These are phyloP conservation scores for Columbina picui DNA, from an alignment of 2,113 vertebrate genomes.

Conservation along the genomic window DNA sequence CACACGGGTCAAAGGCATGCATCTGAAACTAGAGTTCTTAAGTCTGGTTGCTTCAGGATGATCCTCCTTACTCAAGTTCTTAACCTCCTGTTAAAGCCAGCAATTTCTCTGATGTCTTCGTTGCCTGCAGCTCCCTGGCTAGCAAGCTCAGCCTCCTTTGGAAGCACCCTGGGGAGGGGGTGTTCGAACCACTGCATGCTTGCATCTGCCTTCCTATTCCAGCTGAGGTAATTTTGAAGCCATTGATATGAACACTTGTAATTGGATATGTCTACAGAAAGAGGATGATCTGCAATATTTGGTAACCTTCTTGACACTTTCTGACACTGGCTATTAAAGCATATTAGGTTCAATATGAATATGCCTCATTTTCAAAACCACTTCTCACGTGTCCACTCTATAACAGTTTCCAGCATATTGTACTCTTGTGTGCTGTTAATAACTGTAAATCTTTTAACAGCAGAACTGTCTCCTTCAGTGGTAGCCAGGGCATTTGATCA, in stretches of 20 bases:
- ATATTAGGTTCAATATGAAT: not conserved
- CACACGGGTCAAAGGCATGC: not conserved
- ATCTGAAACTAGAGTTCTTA: not conserved
- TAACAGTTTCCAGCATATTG: not conserved
- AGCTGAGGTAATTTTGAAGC: conserved; percentile 3
- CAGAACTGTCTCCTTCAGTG: not conserved
- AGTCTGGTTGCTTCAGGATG: not conserved
- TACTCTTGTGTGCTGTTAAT: conserved; percentile 4
- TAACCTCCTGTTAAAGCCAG: not conserved
- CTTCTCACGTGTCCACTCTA: not conserved
- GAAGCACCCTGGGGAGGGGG: not conserved
- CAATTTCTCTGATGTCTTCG: not conserved
- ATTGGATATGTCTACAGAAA: not conserved
- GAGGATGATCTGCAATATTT: not conserved
- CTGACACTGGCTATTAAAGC: conserved; percentile 17
- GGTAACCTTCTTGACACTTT: conserved; percentile 13
- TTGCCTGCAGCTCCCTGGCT: not conserved
- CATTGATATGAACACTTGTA: not conserved
- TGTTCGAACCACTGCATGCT: not conserved
- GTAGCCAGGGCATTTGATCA: not conserved
- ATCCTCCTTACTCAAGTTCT: not conserved
- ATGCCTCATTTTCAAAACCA: not conserved
- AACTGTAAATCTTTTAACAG: conserved; percentile 34
- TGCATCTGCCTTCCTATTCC: not conserved
- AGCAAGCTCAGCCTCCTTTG: not conserved